These are phyloP conservation scores for Spisula solida DNA, from an alignment of 2,888 invertebrate genomes.

Conservation along the genomic window DNA sequence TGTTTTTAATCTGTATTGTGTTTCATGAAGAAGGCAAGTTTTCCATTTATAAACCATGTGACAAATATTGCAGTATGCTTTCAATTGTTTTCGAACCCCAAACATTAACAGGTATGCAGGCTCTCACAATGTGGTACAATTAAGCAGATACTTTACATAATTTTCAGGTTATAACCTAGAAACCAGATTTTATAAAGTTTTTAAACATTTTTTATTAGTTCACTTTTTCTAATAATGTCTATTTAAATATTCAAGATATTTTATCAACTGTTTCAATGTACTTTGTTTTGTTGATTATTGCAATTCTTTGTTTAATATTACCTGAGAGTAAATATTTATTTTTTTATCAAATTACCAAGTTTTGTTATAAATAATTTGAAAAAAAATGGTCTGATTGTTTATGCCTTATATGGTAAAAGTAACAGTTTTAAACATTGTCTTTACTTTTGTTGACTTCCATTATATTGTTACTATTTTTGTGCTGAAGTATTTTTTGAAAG, in stretches of 20 bases:
- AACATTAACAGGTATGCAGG: background rate
- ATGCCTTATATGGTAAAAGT: too few species aligned
- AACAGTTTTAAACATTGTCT: too few species aligned
- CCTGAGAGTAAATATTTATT: too few species aligned
- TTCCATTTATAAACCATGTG: conserved; percentile 2
- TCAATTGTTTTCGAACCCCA: conserved; percentile 7
- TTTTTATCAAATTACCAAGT: too few species aligned
- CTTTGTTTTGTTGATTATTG: too few species aligned
- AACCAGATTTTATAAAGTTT: background rate
- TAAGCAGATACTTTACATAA: background rate
- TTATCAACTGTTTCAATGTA: background rate
- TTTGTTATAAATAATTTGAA: too few species aligned
- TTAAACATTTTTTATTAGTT: too few species aligned
- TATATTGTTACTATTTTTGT: too few species aligned
- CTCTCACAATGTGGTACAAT: background rate
- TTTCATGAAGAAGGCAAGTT: conserved; percentile 51
- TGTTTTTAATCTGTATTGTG: background rate
- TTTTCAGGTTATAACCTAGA: background rate
- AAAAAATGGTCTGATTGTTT: too few species aligned
- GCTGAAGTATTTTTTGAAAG: too few species aligned
- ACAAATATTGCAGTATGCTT: conserved; percentile 48
- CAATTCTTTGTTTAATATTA: too few species aligned
- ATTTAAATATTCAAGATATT: background rate
- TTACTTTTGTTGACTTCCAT: too few species aligned
- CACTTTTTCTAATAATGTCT: background rate